Conservation (phyloP, 2,888 invertebrate species). For the Chymomyza amoena region DNA sequence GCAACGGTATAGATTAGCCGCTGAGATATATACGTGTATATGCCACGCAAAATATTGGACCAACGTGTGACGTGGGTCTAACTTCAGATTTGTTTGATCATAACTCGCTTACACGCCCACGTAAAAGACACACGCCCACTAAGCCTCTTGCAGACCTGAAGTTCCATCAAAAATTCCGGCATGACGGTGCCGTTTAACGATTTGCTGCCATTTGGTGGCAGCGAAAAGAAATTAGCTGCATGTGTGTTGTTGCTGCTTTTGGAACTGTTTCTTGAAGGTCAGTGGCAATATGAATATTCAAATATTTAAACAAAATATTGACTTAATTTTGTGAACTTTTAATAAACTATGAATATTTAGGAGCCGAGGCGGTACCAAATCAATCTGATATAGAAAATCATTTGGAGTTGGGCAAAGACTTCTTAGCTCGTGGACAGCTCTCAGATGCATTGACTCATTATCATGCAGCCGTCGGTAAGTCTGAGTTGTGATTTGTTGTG, state of each 20-base stretch:
- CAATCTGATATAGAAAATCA: constrained; percentile 93
- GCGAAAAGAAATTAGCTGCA: constrained; percentile 83
- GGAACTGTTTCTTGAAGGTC: constrained; percentile 86
- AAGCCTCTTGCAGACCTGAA: background rate
- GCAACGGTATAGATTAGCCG: constrained; percentile 40
- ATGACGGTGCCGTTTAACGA: constrained; percentile 72
- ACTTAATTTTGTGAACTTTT: constrained; percentile 10
- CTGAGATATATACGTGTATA: constrained; percentile 25
- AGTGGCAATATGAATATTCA: constrained; percentile 60
- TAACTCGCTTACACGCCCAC: constrained; percentile 35
- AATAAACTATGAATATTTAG: constrained; percentile 78
- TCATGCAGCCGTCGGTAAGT: constrained; percentile 96
- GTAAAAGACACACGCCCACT: background rate
- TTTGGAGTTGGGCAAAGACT: constrained; percentile 94
- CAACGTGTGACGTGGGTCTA: constrained; percentile 45
- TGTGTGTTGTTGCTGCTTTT: constrained; percentile 84
- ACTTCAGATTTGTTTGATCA: constrained; percentile 6
- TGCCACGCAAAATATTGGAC: constrained; percentile 33
- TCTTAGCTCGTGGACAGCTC: constrained; percentile 94
- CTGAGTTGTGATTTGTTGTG: background rate
- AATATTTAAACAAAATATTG: background rate
- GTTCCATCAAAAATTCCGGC: background rate
- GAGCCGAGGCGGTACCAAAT: constrained; percentile 82
- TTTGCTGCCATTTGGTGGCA: constrained; percentile 63
- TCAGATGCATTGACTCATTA: constrained; percentile 98